Evolutionary conservation across 2,888 invertebrate genomes (phyloP), one percentile per base, ranked within the genome.

Genomic region (Lepetodrilus schrolli): DNA sequence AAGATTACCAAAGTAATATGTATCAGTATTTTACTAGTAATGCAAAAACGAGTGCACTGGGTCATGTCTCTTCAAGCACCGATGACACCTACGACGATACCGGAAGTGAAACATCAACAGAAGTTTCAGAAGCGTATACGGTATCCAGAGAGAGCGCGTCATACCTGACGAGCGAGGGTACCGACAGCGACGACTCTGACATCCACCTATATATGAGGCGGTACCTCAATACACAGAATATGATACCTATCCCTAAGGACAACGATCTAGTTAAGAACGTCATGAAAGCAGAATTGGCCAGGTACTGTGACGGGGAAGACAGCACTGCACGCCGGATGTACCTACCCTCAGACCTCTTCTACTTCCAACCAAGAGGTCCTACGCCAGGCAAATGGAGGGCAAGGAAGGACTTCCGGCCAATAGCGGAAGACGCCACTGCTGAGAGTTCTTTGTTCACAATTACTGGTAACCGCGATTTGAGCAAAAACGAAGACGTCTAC

Each of bases 401-500:
- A 21, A 26, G 2, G 23, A 26, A 20, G 30, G 30, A 26, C 34
- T 23, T 23, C 23, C 37, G 37, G 20, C 20, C 20, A 3, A 26
- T 51, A 2, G 38, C 43, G 7, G 68, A 26, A n/a, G 43, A 68
- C 21, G 43, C 20, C 7, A 13, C 47, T 1, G 17, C 43, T 5
- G 43, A 68, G 47, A 68, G 47, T 21, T 43, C 68, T n/a, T 30
- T 68, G 8, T 68, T 68, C 43, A 68, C 68, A 10, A 68, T 58
- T 17, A 20, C 51, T 13, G 58, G 34, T 5, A 49, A 70, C 23
- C 36, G 30, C 10, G 30, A 23, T 20, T 7, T 37, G 10, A 30
- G 34, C 21, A 37, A 58, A 7, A 47, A 34, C n/a, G 77, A 78
- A 23, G 72, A 75, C 36, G 82, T 82, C 10, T 84, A 78, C 75